phyloP scores from a whole-genome alignment of 2,888 invertebrate genomes.

The Ernsta delagoae region DNA sequence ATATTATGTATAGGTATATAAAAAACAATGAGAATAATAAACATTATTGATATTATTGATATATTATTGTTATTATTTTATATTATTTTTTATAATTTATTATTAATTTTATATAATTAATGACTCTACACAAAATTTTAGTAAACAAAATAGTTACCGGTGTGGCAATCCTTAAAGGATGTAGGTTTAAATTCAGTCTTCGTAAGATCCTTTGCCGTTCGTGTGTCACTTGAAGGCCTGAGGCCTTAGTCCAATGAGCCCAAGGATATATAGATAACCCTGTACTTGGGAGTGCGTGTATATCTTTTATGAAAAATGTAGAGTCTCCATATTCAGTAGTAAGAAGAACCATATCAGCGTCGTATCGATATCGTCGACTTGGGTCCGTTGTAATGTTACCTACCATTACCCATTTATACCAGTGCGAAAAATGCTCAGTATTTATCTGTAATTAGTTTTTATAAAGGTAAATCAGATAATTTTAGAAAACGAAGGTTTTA shows the following conservation, averaged over 20 bases:
- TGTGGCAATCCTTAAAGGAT: constrained; percentile 61
- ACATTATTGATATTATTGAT: no score
- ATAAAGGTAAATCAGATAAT: background rate
- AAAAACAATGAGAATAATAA: no score
- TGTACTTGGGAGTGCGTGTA: constrained; percentile 60
- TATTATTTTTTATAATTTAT: no score
- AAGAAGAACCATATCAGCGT: constrained; percentile 58
- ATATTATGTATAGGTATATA: no score
- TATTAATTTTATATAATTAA: no score
- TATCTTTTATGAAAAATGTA: constrained; percentile 52
- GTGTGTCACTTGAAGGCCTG: constrained; percentile 51
- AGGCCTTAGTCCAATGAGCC: constrained; percentile 57
- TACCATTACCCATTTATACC: constrained; percentile 67
- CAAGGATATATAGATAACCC: constrained; percentile 57
- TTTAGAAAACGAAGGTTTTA: no score
- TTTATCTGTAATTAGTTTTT: constrained; percentile 5
- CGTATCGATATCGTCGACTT: constrained; percentile 55
- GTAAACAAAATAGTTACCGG: constrained; percentile 54
- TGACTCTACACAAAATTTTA: no score
- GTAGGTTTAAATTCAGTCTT: constrained; percentile 57
- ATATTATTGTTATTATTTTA: no score
- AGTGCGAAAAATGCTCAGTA: constrained; percentile 52
- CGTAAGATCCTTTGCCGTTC: constrained; percentile 55
- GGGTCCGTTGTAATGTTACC: constrained; percentile 50
- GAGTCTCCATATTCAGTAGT: constrained; percentile 9